Base-by-base conservation (phyloP, 1,140 invertebrate genomes). In the Coelopa frigida region DNA sequence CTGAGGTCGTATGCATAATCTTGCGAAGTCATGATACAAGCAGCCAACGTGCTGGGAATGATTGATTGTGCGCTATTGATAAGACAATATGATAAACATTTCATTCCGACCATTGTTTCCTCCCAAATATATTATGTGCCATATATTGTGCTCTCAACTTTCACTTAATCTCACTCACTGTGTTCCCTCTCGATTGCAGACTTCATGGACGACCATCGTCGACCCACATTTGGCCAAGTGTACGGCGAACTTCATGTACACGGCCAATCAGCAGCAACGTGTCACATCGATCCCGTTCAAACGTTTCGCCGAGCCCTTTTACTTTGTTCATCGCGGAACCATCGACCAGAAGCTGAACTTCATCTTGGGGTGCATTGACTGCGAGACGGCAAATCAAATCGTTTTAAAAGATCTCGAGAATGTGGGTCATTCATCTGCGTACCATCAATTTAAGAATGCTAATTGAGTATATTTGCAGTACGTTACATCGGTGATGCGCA, bases 401-500 rank as follows among this genome's bases (percentile, higher is more conserved):
- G 57, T 53, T 27, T 53, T 57, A 37, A 66, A 66, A 43, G 53
- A 66, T 48, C 42, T 66, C 44, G 62, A 66, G 41, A 57, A 66
- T 39, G 62, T 62, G 31, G 47, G 42, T 18, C n/a, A 27, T 22
- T 15, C 15, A 8, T 36, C 18, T 14, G 6, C 6, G 6, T 7
- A 36, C 33, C 6, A 8, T 8, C 6, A 14, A 14, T 14, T 14
- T 21, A 6, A 39, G 15, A 39, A 6, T 18, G 12, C 23, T 20
- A 39, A 20, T 49, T 23, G 12, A 32, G 2, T 23, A 17, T 37
- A 27, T 14, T 42, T 32, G 1, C 23, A 70, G 67, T 70, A 70
- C 39, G 57, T 70, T 37, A 54, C 59, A 38, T 56, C 66, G 24
- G 57, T 70, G 11, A 57, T 70, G 2, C 60, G 60, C 42, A 70